Percentiles rank a stretch among this genome's conserved stretches.
Evolutionary conservation across 2,888 invertebrate genomes (phyloP).

Genomic region (Adelognathus sp.): DNA sequence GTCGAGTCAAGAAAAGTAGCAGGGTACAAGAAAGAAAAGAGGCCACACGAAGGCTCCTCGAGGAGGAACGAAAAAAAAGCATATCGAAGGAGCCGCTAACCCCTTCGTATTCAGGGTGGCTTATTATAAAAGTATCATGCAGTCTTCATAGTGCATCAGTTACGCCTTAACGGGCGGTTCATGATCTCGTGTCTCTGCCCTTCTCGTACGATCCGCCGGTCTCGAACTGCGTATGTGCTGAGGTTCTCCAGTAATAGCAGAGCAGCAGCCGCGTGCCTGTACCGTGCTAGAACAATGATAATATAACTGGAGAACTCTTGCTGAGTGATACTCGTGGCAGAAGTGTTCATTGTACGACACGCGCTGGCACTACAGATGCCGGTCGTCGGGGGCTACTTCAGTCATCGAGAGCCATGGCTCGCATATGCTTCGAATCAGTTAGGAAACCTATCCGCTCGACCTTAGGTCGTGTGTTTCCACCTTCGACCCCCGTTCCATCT

Average conservation of each 20-base stretch:
- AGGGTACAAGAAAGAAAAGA: not conserved
- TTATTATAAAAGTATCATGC: not conserved
- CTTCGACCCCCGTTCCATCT: slow-evolving; percentile 20
- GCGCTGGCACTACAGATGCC: slow-evolving; percentile 79
- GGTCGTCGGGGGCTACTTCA: slow-evolving; percentile 66
- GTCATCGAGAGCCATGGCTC: slow-evolving; percentile 65
- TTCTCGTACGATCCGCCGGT: slow-evolving; percentile 64
- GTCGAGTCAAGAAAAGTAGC: not conserved
- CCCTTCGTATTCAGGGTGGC: slow-evolving; percentile 21
- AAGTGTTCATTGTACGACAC: slow-evolving; percentile 80
- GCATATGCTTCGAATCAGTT: slow-evolving; percentile 79
- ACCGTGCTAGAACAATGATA: slow-evolving; percentile 63
- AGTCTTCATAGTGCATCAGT: slow-evolving; percentile 66
- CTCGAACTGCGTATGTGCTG: slow-evolving; percentile 58
- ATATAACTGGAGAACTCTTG: slow-evolving; percentile 68
- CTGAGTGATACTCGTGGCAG: slow-evolving; percentile 64
- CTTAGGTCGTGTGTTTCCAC: slow-evolving; percentile 37
- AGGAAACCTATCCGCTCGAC: slow-evolving; percentile 61
- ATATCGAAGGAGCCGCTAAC: slow-evolving; percentile 42
- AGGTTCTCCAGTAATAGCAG: slow-evolving; percentile 24
- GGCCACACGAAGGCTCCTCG: not conserved
- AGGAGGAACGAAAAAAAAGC: not conserved
- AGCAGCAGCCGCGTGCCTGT: slow-evolving; percentile 27
- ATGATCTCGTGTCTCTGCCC: slow-evolving; percentile 61
- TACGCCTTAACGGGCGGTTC: slow-evolving; percentile 66